Base-by-base conservation (phyloP, 2,888 invertebrate species). In the Cylloceria caligata region DNA sequence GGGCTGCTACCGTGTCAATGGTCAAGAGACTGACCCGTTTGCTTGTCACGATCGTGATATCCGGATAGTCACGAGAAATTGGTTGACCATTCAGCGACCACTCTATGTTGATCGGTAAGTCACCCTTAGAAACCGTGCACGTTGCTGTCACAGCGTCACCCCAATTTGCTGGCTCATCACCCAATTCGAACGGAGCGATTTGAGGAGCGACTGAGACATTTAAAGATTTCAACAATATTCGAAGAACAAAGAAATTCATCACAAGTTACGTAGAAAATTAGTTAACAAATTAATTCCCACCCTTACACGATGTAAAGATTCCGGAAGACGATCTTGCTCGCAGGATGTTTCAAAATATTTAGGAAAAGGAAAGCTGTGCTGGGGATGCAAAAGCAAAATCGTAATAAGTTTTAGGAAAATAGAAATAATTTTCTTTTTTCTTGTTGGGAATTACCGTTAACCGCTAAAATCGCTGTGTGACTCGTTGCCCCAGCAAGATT, bases 131-230 rank as follows among this genome's bases (percentile, higher is more conserved):
- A 60, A 94, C 94, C 67, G 94, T 94, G 91, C 96, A 96, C 74
- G 93, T 92, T 3, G 94, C 93, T 55, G 93, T 93, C n/a, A 93
- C 93, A 19, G 93, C 93, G 88, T 96, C 95, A 77, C 95, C 96
- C 80, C 95, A 95, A 90, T 95, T 95, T 84, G 94, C 94, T 62
- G 96, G 94, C 90, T 95, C 94, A 86, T 95, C 95, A 88, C 95
- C 96, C 92, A 96, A 96, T 85, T 95, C 94, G 93, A 96, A 96
- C 86, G 96, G 95, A 88, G 94, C 94, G 90, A 96, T 95, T 93
- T 95, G 95, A 79, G 96, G 96, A 90, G 95, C 94, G 94, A 95
- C 97, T 96, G 93, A 39, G 5, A n/a, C 16, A 89, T 89, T 90
- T 57, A 0, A 21, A 76, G 76, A 39, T 90, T 27, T 7, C n/a